phyloP scores from a whole-genome alignment of 2,888 invertebrate species.

The Cryptus armator region DNA sequence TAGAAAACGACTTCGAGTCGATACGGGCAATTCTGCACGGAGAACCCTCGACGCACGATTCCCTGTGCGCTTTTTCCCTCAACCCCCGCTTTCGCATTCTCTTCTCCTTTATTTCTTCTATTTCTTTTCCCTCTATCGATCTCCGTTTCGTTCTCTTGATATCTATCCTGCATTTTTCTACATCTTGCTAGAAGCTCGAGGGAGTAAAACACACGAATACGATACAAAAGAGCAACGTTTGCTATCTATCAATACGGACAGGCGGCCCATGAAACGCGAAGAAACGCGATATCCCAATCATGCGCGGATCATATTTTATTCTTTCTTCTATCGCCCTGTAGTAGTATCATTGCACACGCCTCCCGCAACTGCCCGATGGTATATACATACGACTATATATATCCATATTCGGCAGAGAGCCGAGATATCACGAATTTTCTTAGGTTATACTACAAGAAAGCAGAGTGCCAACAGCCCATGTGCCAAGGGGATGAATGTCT shows the following conservation, averaged over 20 bases:
- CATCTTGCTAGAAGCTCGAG: conserved; percentile 34
- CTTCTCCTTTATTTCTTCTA: conserved; percentile 33
- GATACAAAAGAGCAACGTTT: conserved; percentile 68
- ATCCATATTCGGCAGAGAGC: conserved; percentile 17
- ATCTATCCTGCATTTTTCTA: conserved; percentile 45
- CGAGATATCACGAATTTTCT: conserved; percentile 51
- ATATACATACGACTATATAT: conserved; percentile 21
- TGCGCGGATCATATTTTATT: conserved; percentile 74
- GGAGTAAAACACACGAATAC: conserved; percentile 57
- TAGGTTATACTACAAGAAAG: conserved; percentile 28
- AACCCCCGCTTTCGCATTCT: conserved; percentile 46
- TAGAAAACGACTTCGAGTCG: conserved; percentile 73
- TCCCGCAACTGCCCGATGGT: conserved; percentile 5
- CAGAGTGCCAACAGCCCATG: conserved; percentile 7
- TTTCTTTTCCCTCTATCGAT: conserved; percentile 12
- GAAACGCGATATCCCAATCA: conserved; percentile 74
- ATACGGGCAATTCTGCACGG: conserved; percentile 70
- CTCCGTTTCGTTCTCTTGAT: conserved; percentile 24
- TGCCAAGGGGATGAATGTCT: conserved; percentile 18
- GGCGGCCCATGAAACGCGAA: conserved; percentile 48
- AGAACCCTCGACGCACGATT: conserved; percentile 60
- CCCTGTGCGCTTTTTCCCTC: conserved; percentile 66
- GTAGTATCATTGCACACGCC: conserved; percentile 7
- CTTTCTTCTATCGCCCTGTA: conserved; percentile 42
- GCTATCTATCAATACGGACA: conserved; percentile 72